A percentile compares a stretch with the other conserved stretches of the same genome.
Evolutionary conservation across 2,888 invertebrate species (phyloP).

Genomic region (Lasioglossum villosulum): DNA sequence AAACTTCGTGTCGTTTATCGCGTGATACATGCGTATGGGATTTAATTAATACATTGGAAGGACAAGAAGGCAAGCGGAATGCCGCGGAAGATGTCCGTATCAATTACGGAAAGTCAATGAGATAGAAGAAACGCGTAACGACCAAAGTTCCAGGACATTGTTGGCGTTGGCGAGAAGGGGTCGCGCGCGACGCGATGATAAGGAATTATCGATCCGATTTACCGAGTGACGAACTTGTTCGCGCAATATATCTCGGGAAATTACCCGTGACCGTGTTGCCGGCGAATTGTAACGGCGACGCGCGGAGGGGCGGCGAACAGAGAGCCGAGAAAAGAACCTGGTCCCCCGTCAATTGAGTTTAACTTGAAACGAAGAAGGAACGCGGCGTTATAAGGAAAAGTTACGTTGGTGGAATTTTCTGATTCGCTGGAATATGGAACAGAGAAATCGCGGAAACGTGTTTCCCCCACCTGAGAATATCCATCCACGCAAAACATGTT

Average conservation of each 20-base stretch:
- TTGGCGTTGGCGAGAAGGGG: slow-evolving; percentile 31
- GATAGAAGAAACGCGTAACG: slow-evolving; percentile 67
- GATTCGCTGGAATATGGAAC: background rate
- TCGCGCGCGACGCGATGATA: slow-evolving; percentile 48
- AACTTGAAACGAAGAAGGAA: background rate
- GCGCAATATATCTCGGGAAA: slow-evolving; percentile 53
- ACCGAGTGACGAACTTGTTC: slow-evolving; percentile 50
- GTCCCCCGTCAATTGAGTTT: background rate
- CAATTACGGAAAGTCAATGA: slow-evolving; percentile 71
- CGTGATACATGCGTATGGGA: background rate
- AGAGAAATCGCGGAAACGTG: background rate
- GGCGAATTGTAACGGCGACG: slow-evolving; percentile 26
- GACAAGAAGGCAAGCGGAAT: slow-evolving; percentile 11
- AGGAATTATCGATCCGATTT: slow-evolving; percentile 66
- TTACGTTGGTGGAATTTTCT: background rate
- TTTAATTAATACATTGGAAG: background rate
- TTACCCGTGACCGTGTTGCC: slow-evolving; percentile 31
- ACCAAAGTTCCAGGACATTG: slow-evolving; percentile 66
- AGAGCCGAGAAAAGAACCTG: background rate
- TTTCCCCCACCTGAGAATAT: background rate
- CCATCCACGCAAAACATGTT: background rate
- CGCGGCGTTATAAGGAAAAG: background rate
- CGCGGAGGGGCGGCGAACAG: slow-evolving; percentile 13
- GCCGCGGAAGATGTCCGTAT: slow-evolving; percentile 60
- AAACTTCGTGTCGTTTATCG: background rate